These are phyloP conservation scores for Falco columbarius DNA, from an alignment of 2,797 vertebrate genomes.

Conservation along the genomic window DNA sequence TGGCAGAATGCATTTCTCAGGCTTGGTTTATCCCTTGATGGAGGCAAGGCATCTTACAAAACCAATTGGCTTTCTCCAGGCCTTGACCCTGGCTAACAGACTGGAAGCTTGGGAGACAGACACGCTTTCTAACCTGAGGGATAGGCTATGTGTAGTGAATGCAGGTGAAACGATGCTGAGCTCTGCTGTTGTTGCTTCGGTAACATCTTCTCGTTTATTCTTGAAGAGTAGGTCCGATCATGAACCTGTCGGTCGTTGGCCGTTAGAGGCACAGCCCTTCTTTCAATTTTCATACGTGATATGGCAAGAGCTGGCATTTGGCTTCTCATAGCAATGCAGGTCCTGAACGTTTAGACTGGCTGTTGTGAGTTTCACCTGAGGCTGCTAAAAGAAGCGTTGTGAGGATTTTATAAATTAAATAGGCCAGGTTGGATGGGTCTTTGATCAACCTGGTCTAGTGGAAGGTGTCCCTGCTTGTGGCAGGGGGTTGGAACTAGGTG, in stretches of 20 bases:
- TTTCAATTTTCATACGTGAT: fast-evolving
- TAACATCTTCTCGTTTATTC: neutral
- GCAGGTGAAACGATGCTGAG: neutral
- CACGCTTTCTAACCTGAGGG: no score
- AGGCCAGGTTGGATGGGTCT: neutral
- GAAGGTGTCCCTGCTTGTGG: no score
- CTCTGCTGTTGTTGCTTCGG: neutral
- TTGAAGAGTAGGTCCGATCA: neutral
- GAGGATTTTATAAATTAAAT: neutral
- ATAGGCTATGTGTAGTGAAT: neutral
- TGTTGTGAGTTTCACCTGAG: neutral
- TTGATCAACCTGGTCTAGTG: no score
- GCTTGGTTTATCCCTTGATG: neutral
- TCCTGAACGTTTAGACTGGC: neutral
- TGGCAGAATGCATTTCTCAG: neutral
- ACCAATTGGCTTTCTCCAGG: neutral
- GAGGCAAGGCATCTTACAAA: neutral
- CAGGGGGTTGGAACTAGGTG: no score
- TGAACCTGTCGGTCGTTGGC: neutral
- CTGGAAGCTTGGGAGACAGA: neutral
- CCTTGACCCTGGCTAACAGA: no score
- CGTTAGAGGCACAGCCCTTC: neutral
- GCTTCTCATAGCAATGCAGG: neutral
- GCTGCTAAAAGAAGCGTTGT: neutral
- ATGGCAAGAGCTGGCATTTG: neutral